Base-by-base conservation (phyloP, 2,888 invertebrate genomes). In the Epirrhoe alternata region DNA sequence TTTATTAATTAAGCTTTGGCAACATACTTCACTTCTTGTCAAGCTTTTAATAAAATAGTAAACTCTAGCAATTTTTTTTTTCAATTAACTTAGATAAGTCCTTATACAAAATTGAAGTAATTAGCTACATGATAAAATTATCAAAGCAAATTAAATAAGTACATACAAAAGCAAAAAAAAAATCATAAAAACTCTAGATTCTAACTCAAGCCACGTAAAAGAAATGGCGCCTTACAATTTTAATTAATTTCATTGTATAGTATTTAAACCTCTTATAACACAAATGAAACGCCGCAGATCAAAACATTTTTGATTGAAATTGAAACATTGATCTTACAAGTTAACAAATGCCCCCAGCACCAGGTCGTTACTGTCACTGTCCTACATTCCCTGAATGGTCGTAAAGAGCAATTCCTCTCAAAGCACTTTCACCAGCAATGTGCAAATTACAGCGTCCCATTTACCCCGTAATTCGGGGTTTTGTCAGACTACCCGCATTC, bases 391-490 rank as follows among this genome's bases (percentile, higher is more conserved):
- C 65, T 68, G 68, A 71, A 74, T 77, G 79, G 75, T 74, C 71
- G 72, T 74, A 75, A 76, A 83, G 77, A 74, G 80, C 80, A 77
- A 85, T 85, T 84, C 78, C 80, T 81, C 81, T 81, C 80, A 80
- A 79, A 74, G 76, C 73, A 77, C 75, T 74, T 74, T 78, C 76
- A 72, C 77, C 77, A 72, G 81, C 81, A 75, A 83, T 81, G 81
- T 81, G 82, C 85, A 85, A 89, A 89, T 87, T 88, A 87, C 85
- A 81, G 80, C 79, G 80, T 79, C 80, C 86, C 85, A 86, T 87
- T 87, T 81, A 73, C 74, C 57, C 76, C 77, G 85, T 86, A 86
- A 87, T 88, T 87, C 78, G 81, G 85, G 38, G 83, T 81, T 85
- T 79, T 82, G 83, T 85, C 79, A 82, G 82, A 74, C 82, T 86